Evolutionary conservation across 2,113 vertebrate genomes (phyloP).

Genomic region (Microtus oregoni): DNA sequence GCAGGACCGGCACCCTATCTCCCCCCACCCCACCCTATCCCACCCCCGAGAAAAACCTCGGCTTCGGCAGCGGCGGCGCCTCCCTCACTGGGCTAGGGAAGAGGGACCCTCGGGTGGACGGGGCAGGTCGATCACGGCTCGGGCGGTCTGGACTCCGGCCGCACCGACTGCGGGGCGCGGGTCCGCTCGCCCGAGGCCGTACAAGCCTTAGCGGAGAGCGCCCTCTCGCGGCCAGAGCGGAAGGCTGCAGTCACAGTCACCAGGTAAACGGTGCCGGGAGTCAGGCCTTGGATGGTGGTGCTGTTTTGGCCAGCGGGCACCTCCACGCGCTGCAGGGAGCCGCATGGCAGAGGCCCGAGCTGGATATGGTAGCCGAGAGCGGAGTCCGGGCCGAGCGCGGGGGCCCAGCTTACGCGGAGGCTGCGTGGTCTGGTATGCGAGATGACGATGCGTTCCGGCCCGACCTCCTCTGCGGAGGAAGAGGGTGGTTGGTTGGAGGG

Average conservation of each 20-base stretch:
- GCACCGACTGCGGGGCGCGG: not conserved
- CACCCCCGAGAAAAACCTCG: not conserved
- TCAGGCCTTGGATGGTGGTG: constrained; percentile 91
- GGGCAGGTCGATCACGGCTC: not conserved
- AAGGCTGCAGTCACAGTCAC: constrained; percentile 93
- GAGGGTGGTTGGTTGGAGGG: rapidly evolving
- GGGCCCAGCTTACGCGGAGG: constrained; percentile 94
- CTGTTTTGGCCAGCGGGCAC: constrained; percentile 88
- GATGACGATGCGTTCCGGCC: constrained; percentile 89
- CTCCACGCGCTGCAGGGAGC: constrained; percentile 83
- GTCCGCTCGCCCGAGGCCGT: constrained; percentile 89
- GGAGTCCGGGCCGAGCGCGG: constrained; percentile 84
- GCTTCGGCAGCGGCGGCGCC: not conserved
- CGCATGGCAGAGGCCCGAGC: constrained; percentile 90
- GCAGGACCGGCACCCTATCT: not conserved
- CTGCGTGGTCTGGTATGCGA: constrained; percentile 90
- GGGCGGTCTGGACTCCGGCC: not conserved
- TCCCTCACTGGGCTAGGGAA: not conserved
- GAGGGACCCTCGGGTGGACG: not conserved
- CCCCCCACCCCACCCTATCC: not conserved
- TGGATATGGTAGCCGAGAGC: constrained; percentile 90
- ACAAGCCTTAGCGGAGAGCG: constrained; percentile 94
- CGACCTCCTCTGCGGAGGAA: constrained; percentile 83
- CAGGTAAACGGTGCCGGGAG: constrained; percentile 93
- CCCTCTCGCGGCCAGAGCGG: constrained; percentile 90